phyloP scores from a whole-genome alignment of 2,797 vertebrate species.

The Cynodonichthys magdalenae region DNA sequence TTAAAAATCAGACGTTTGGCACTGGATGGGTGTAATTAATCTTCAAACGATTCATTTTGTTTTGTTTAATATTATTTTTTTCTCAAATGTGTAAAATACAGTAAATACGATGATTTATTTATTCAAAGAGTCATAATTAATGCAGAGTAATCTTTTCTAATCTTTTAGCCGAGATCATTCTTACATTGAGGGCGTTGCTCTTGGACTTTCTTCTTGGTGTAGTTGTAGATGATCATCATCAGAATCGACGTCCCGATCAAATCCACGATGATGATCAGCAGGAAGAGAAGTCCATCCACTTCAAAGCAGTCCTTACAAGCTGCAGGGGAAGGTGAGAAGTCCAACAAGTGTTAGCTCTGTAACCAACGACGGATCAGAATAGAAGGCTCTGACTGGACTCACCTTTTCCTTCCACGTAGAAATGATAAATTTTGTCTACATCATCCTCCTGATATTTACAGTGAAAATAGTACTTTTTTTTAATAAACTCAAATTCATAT shows the following conservation, averaged over 20 bases:
- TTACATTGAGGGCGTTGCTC: slow-evolving; percentile 39
- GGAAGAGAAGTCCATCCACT: accelerated
- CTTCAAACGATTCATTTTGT: no score
- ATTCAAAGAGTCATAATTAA: not conserved
- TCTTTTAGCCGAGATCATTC: not conserved
- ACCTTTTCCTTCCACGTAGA: slow-evolving; percentile 72
- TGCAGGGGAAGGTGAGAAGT: slow-evolving; percentile 16
- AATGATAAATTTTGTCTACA: slow-evolving; percentile 7
- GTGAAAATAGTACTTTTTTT: not conserved
- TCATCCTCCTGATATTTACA: not conserved
- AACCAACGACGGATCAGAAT: accelerated
- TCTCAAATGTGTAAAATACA: no score
- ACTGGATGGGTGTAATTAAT: no score
- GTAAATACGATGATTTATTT: not conserved
- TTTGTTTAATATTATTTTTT: no score
- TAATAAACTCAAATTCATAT: accelerated
- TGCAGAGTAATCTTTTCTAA: no score
- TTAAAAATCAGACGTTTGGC: no score
- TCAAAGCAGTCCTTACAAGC: slow-evolving; percentile 73
- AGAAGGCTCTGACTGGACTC: slow-evolving; percentile 18
- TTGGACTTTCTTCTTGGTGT: slow-evolving; percentile 38
- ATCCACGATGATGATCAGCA: slow-evolving; percentile 15
- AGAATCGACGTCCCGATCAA: slow-evolving; percentile 44
- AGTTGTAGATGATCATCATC: slow-evolving; percentile 57
- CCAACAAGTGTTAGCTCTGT: not conserved